Base-by-base conservation (phyloP, 2,888 invertebrate species). In the Crossocerus cetratus region DNA sequence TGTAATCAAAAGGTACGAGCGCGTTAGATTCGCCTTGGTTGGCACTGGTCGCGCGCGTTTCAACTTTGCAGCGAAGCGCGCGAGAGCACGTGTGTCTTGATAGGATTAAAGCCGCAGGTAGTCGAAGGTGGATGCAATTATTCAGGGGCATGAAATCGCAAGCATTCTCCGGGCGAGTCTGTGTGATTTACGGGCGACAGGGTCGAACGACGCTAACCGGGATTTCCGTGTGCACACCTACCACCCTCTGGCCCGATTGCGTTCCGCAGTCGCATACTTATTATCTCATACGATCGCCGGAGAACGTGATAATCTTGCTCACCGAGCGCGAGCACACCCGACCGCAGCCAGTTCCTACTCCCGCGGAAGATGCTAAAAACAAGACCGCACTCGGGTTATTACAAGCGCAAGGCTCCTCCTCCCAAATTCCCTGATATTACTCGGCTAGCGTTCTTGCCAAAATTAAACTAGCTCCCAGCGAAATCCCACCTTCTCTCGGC, bases 81-180 rank as follows among this genome's bases (percentile, higher is more conserved):
- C n/a, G n/a, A n/a, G n/a, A n/a, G n/a, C n/a, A n/a, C n/a, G n/a
- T n/a, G n/a, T n/a, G n/a, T n/a, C n/a, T n/a, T n/a, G 43, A 77
- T 81, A 77, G 79, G 77, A 81, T 81, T 81, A 77, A 72, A 77
- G 56, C 77, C 77, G 81, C 81, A 81, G 76, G 77, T 79, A 74
- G 79, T 70, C 69, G 74, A 71, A 71, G 71, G 70, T 65, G 76
- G 77, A 68, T 57, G 81, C 66, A 77, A 81, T 81, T 81, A 81
- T 81, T 81, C 81, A 79, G 69, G 59, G 72, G 77, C 76, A 68
- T 62, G 81, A 71, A 81, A 81, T 79, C 69, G 75, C 79, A 72
- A 72, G 72, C 75, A 80, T 78, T 78, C 80, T 74, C 74, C 62
- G 57, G 57, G 59, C 67, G 73, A 62, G 5, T 4, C 63, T 21